Evolutionary conservation across 2,797 vertebrate genomes (phyloP).

Genomic region (Siniperca undulata): DNA sequence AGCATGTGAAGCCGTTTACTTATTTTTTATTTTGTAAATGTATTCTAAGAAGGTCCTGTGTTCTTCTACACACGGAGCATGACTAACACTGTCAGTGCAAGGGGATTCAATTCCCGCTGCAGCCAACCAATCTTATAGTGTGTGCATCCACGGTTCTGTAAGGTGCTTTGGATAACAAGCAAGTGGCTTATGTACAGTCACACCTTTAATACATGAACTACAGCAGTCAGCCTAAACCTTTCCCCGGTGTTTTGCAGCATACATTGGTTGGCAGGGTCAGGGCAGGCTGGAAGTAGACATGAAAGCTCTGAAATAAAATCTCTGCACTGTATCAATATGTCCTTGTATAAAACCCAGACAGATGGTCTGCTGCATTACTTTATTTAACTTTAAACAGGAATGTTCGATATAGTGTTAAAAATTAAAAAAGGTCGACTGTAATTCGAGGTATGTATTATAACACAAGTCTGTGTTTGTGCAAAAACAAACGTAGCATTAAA

Average conservation of each 20-base stretch:
- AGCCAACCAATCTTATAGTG: constrained; percentile 29
- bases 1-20: constrained; percentile 28
- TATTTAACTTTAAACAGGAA: not conserved
- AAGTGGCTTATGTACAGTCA: constrained; percentile 41
- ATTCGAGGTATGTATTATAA: not conserved
- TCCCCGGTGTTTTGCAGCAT: not conserved
- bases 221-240: constrained; percentile 17
- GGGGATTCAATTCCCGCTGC: constrained; percentile 24
- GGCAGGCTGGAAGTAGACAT: constrained; percentile 2
- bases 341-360: constrained; percentile 8
- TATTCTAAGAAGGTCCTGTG: constrained; percentile 34
- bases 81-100: constrained; percentile 29
- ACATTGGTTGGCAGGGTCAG: not conserved
- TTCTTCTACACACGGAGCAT: constrained; percentile 33
- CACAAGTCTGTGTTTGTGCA: not conserved
- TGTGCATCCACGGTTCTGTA: constrained; percentile 19
- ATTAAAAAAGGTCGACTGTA: not conserved
- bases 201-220: constrained; percentile 34
- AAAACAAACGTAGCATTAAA: constrained; percentile 6
- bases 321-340: not conserved
- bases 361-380: not conserved
- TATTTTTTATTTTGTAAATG: constrained; percentile 40
- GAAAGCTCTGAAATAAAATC: constrained; percentile 16
- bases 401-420: not conserved
- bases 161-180: constrained; percentile 48